Base-by-base conservation (phyloP, 2,113 vertebrate species). In the Phaethornis superciliosus region DNA sequence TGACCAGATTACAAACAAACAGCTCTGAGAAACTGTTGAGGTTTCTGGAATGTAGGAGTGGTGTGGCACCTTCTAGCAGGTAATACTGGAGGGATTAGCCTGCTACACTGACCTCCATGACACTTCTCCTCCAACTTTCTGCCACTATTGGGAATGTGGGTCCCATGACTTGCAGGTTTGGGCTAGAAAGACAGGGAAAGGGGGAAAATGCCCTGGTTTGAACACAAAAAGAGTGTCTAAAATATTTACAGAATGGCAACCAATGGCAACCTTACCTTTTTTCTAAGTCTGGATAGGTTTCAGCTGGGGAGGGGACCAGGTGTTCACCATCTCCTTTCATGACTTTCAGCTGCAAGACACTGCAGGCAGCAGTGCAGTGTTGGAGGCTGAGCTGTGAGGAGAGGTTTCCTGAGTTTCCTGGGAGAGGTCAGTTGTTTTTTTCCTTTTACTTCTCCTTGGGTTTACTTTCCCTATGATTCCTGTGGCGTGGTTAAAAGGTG, bases 381-480 rank as follows among this genome's bases (percentile, higher is more conserved):
- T 12, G 49, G n/a, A 49, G 54, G 19, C 0, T 54, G 75, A 69
- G 46, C 6, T 49, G 19, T 2, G 9, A 54, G 54, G 19, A 81
- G 35, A 54, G 4, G 7, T 0, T 69, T 58, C 1, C 0, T 4
- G 2, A 1, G 0, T 1, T 0, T 2, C 9, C 5, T 1, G 5
- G 21, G 14, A 44, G 5, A 79, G 51, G 30, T 60, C 3, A 37
- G 65, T 54, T 81, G 49, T 9, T 6, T 88, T 77, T 42, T 58
- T 5, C 0, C 47, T 12, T 77, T 42, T 58, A 5, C 0, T 51
- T 12, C 17, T 88, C 10, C 6, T 77, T 75, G 71, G 0, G 0
- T 81, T 78, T 71, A 1, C 5, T 67, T 77, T 14, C 6, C 4
- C 9, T 46, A 15, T 30, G 51, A 7, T 65, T 67, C 3, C 10